Conservation (phyloP, 2,888 invertebrate genomes). For the Agonopterix heracliana region DNA sequence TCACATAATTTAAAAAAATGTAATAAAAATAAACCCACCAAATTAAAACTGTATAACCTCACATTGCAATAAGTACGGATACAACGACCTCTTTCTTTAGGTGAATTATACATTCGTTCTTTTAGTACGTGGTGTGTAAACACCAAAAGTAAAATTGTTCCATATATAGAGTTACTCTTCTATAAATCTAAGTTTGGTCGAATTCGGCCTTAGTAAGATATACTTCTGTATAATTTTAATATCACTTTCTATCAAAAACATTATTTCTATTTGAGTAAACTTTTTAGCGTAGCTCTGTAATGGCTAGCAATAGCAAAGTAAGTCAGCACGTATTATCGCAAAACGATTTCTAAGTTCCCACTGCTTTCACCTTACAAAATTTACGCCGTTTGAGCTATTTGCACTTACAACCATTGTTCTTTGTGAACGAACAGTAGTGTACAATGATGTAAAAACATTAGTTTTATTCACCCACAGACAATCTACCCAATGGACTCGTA, state of each 20-base stretch:
- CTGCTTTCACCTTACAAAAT: conserved; percentile 22
- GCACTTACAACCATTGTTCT: conserved; percentile 21
- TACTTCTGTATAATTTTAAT: neutral
- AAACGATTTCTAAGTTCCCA: conserved; percentile 21
- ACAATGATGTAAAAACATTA: neutral
- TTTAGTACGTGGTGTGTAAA: too few species aligned
- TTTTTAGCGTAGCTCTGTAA: conserved; percentile 9
- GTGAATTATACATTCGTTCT: too few species aligned
- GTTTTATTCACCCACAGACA: neutral
- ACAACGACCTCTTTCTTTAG: too few species aligned
- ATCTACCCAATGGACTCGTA: too few species aligned
- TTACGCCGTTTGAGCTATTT: conserved; percentile 19
- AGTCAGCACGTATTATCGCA: conserved; percentile 9
- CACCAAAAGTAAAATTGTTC: too few species aligned
- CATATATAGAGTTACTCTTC: too few species aligned
- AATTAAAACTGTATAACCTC: too few species aligned
- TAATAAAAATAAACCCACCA: too few species aligned
- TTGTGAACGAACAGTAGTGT: conserved; percentile 6
- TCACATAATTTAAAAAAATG: too few species aligned
- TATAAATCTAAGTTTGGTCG: too few species aligned
- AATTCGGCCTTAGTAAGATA: too few species aligned
- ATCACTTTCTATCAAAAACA: neutral
- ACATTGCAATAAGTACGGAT: too few species aligned
- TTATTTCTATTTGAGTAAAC: neutral
- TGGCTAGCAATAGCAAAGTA: conserved; percentile 1